phyloP scores from a whole-genome alignment of 2,797 vertebrate species.

The Threskiornis aethiopicus region DNA sequence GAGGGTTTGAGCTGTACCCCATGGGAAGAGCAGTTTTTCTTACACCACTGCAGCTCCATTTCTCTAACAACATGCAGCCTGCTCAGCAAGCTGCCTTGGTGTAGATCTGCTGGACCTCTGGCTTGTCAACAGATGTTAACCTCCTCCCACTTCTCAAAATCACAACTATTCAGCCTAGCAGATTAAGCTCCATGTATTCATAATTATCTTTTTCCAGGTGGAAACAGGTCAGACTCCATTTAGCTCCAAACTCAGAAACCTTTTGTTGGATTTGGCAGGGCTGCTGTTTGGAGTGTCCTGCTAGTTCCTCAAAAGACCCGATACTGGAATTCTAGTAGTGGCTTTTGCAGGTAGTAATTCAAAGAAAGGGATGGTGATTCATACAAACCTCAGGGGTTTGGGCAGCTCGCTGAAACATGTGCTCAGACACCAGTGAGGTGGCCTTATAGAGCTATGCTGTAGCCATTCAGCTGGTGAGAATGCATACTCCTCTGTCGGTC shows the following conservation, averaged over 20 bases:
- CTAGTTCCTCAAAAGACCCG: background rate
- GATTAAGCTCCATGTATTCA: background rate
- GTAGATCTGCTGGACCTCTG: background rate
- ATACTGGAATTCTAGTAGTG: background rate
- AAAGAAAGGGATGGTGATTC: background rate
- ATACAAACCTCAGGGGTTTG: too few species aligned
- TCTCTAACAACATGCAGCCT: background rate
- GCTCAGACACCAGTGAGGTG: background rate
- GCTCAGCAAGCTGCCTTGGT: background rate
- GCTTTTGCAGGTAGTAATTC: background rate
- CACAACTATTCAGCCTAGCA: background rate
- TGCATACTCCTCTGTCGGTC: background rate
- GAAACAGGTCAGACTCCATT: background rate
- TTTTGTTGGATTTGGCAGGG: background rate
- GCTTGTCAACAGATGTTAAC: background rate
- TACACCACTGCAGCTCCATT: background rate
- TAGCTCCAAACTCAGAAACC: background rate
- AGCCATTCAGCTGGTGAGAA: background rate
- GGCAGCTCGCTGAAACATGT: background rate
- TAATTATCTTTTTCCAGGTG: background rate
- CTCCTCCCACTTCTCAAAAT: background rate
- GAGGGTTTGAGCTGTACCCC: background rate
- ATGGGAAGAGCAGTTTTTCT: background rate
- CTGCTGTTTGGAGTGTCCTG: background rate
- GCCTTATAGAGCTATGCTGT: background rate